Percentiles rank a stretch among this genome's conserved stretches.
phyloP scores from a whole-genome alignment of 1,140 invertebrate species.

The Drosophila dunni region DNA sequence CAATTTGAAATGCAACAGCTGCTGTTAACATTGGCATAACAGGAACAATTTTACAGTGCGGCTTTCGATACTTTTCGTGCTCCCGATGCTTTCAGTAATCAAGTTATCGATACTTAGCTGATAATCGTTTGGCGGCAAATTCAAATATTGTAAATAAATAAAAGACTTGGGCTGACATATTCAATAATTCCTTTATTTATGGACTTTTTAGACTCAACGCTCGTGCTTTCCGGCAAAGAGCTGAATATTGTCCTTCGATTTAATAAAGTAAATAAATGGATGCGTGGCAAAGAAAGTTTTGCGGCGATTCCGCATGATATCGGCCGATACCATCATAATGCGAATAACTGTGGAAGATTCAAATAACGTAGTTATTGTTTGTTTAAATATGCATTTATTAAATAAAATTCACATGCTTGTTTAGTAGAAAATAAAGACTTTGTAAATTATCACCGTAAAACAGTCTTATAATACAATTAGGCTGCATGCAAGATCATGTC shows the following conservation, averaged over 20 bases:
- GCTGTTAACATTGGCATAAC: neutral
- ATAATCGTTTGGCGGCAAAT: neutral
- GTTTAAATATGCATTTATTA: neutral
- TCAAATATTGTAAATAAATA: no score
- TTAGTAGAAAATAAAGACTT: slow-evolving; percentile 27
- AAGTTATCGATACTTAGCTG: neutral
- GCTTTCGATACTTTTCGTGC: neutral
- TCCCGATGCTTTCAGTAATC: neutral
- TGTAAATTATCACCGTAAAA: slow-evolving; percentile 23
- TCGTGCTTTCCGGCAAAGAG: slow-evolving; percentile 57
- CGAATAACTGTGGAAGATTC: slow-evolving; percentile 54
- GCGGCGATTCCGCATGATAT: slow-evolving; percentile 26
- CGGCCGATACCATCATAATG: slow-evolving; percentile 54
- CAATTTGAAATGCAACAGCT: neutral
- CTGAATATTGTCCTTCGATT: slow-evolving; percentile 35
- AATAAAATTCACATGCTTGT: slow-evolving; percentile 38
- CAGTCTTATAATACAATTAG: slow-evolving; percentile 33
- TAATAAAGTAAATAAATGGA: slow-evolving; percentile 61
- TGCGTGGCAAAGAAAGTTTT: slow-evolving; percentile 58
- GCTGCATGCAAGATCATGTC: slow-evolving; percentile 3
- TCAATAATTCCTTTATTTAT: neutral
- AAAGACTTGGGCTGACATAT: neutral
- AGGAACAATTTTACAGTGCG: neutral
- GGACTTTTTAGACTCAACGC: slow-evolving; percentile 12
- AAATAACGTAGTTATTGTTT: slow-evolving; percentile 1